Conservation (phyloP, 2,888 invertebrate species). For the Prostheceraeus crozeri region DNA sequence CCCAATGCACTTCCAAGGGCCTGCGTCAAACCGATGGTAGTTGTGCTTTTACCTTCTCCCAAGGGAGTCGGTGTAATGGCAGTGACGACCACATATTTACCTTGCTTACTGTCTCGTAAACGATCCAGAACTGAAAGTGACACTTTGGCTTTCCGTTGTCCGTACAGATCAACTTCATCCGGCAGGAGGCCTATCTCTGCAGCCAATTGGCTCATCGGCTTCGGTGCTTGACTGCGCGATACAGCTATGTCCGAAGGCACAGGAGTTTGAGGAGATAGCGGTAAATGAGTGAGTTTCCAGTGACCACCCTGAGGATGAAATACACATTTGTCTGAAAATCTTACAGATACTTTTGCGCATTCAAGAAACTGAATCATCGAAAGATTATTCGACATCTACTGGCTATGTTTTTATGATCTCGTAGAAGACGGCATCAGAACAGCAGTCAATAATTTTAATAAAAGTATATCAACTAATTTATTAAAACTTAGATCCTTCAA, state of each 20-base stretch:
- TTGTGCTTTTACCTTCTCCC: slow-evolving; percentile 98
- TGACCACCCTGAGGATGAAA: no score
- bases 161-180: slow-evolving; percentile 78
- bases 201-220: slow-evolving; percentile 70
- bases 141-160: slow-evolving; percentile 87
- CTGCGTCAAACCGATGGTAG: slow-evolving; percentile 81
- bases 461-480: no score
- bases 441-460: no score
- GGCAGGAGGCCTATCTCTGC: slow-evolving; percentile 73
- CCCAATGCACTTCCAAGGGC: slow-evolving; percentile 76
- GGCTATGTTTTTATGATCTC: no score
- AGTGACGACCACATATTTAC: slow-evolving; percentile 87
- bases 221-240: slow-evolving; percentile 77
- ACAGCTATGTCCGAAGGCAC: slow-evolving; percentile 69
- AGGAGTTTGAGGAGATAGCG: slow-evolving; percentile 16
- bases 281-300: slow-evolving; percentile 5
- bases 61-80: slow-evolving; percentile 95
- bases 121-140: slow-evolving; percentile 72
- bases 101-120: slow-evolving; percentile 65
- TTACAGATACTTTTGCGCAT: no score
- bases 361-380: no score
- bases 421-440: no score
- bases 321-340: no score
- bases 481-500: no score
- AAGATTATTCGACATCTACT: no score